Percentiles rank a stretch among this genome's conserved stretches.
Evolutionary conservation across 1,140 invertebrate species (phyloP).

Genomic region (Macrobrachium rosenbergii): DNA sequence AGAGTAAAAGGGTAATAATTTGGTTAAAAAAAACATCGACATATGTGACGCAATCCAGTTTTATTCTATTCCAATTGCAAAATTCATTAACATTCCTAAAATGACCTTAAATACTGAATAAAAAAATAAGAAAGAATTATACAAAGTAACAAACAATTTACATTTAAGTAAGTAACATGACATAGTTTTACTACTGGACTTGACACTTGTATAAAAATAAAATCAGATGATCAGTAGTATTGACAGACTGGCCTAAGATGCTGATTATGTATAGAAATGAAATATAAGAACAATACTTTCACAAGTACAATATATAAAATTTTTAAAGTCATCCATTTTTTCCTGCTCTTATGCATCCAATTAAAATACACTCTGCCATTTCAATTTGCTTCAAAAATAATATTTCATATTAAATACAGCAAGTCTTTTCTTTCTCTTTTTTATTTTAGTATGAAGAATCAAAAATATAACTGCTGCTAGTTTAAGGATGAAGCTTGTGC

Average conservation of each 20-base stretch:
- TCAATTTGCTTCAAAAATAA: too few species aligned
- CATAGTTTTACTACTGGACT: constrained; percentile 47
- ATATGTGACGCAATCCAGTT: constrained; percentile 50
- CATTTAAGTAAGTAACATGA: constrained; percentile 13
- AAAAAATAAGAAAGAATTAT: constrained; percentile 54
- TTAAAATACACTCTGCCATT: too few species aligned
- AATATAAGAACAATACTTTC: constrained; percentile 28
- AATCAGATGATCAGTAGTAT: constrained; percentile 49
- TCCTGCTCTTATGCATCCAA: too few species aligned
- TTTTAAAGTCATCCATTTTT: too few species aligned
- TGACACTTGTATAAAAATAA: constrained; percentile 55
- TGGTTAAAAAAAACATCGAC: background rate
- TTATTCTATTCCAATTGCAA: constrained; percentile 45
- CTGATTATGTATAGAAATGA: constrained; percentile 14
- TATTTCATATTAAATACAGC: constrained; percentile 17
- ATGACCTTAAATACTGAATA: constrained; percentile 31
- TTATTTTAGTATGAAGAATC: constrained; percentile 41
- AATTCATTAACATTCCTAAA: constrained; percentile 55
- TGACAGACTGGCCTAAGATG: constrained; percentile 12
- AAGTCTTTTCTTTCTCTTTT: constrained; percentile 41
- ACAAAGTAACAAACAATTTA: constrained; percentile 41
- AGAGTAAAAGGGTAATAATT: background rate
- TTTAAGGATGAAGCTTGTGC: constrained; percentile 28
- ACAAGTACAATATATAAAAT: constrained; percentile 10
- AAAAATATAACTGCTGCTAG: constrained; percentile 1